A percentile compares a stretch with the other conserved stretches of the same genome.
Evolutionary conservation across 2,888 invertebrate species (phyloP).

Genomic region (Augochlorella aurata): DNA sequence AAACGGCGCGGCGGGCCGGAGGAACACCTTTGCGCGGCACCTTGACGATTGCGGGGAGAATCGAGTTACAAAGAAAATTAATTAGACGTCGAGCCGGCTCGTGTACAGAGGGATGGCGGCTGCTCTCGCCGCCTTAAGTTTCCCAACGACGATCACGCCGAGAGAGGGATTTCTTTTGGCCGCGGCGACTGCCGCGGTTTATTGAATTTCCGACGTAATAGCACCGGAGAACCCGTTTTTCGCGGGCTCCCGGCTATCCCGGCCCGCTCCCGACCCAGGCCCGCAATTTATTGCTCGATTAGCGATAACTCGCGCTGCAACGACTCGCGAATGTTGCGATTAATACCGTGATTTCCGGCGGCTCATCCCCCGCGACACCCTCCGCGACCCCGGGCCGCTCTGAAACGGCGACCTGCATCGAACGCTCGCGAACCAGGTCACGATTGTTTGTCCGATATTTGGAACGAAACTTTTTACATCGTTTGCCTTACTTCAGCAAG

Average conservation of each 20-base stretch:
- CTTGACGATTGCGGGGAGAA: constrained; percentile 65
- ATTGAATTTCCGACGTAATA: constrained; percentile 63
- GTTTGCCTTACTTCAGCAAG: not conserved
- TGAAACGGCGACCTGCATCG: not conserved
- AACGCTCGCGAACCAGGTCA: constrained; percentile 1
- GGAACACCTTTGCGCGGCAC: constrained; percentile 61
- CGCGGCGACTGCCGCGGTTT: constrained; percentile 49
- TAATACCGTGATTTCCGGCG: constrained; percentile 42
- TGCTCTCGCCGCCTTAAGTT: constrained; percentile 4
- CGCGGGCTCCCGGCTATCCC: constrained; percentile 24
- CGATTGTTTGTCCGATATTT: not conserved
- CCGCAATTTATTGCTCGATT: constrained; percentile 57
- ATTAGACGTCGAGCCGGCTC: constrained; percentile 64
- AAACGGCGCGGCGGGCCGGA: constrained; percentile 16
- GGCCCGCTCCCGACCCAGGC: not conserved
- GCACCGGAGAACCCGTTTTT: constrained; percentile 57
- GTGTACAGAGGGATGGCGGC: constrained; percentile 30
- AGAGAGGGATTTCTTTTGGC: constrained; percentile 55
- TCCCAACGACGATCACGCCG: constrained; percentile 29
- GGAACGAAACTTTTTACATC: not conserved
- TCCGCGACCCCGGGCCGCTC: not conserved
- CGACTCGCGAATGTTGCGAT: constrained; percentile 46
- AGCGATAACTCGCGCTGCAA: constrained; percentile 57
- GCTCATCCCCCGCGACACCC: constrained; percentile 19
- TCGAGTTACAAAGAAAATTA: constrained; percentile 72